These are phyloP conservation scores for Choreutis nemorana DNA, from an alignment of 2,888 invertebrate species.

Conservation along the genomic window DNA sequence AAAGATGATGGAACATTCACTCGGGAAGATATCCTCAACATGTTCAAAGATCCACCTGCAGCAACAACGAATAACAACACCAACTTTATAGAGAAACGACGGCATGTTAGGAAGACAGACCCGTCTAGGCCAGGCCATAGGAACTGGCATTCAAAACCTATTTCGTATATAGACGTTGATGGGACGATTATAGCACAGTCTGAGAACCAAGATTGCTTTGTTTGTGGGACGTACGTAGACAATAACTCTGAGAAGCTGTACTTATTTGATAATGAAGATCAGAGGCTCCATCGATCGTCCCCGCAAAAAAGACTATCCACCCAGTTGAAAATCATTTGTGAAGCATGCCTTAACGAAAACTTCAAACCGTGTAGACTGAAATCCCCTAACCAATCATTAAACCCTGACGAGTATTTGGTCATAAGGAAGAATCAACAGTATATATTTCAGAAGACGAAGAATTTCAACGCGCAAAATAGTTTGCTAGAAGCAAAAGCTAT, in stretches of 20 bases:
- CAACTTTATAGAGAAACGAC: slow-evolving; percentile 28
- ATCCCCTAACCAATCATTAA: slow-evolving; percentile 38
- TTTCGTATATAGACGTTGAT: slow-evolving; percentile 29
- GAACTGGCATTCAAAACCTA: slow-evolving; percentile 23
- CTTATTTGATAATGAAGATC: slow-evolving; percentile 54
- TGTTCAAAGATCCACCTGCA: slow-evolving; percentile 56
- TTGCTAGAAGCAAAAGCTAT: slow-evolving; percentile 8
- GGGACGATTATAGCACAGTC: slow-evolving; percentile 29
- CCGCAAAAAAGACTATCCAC: slow-evolving; percentile 39
- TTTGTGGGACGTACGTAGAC: slow-evolving; percentile 39
- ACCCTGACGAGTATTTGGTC: slow-evolving; percentile 45
- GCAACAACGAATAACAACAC: slow-evolving; percentile 31
- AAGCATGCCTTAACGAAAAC: slow-evolving; percentile 36
- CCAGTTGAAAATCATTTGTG: slow-evolving; percentile 48
- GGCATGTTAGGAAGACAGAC: slow-evolving; percentile 48
- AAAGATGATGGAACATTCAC: slow-evolving; percentile 31
- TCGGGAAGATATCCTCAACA: slow-evolving; percentile 47
- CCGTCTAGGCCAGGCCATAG: slow-evolving; percentile 41
- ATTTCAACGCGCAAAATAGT: slow-evolving; percentile 20
- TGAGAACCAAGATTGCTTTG: slow-evolving; percentile 41
- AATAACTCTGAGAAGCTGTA: slow-evolving; percentile 40
- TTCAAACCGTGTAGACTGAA: slow-evolving; percentile 42
- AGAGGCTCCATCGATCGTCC: slow-evolving; percentile 40
- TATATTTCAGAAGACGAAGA: slow-evolving; percentile 41
- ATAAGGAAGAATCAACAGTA: slow-evolving; percentile 56